Evolutionary conservation across 1,140 invertebrate genomes (phyloP), one percentile per base, ranked within the genome.

Genomic region (Anadara kagoshimensis): DNA sequence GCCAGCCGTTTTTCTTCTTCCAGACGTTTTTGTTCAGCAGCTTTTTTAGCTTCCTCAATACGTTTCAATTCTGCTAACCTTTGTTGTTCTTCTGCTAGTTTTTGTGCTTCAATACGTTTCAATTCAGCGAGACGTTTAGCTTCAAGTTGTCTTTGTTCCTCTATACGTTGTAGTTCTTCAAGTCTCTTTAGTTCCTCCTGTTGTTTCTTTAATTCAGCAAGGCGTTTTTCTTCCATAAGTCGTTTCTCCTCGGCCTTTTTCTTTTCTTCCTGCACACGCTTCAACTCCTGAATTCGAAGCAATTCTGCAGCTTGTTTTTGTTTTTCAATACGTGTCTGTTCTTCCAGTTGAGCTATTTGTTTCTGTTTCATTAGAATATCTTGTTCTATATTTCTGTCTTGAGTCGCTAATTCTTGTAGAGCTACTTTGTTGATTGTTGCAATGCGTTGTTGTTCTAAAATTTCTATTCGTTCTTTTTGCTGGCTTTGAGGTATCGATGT

Each of bases 21-120:
- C 12, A 54, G 51, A 12, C 64, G 49, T 22, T 68, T 69, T 69
- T 72, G 22, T 56, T 69, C 69, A 24, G 45, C 20, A 20, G 22
- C 20, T 58, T 47, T 61, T n/a, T 58, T 53, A n/a, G 49, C 64
- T 61, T 73, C 64, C 12, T 56, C 64, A 20, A 51, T 18, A 51
- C 20, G 49, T 51, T 51, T 51, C 10, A 18, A 22, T 24, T 3
- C 63, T 56, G 8, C 36, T 22, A 14, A 44, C 56, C 11, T 16
- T 44, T 20, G 29, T 51, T 16, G 51, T 36, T 14, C 64, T 43
- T 51, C 53, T 41, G 56, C 56, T 20, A 41, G 64, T 12, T n/a
- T 43, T 41, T 18, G 26, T 26, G 36, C 44, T 49, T 14, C 8
- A 10, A 49, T 41, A 43, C 41, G 12, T 29, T 36, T 45, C 43